Evolutionary conservation across 2,888 invertebrate species (phyloP).

Genomic region (Leptopilina drosophilae): DNA sequence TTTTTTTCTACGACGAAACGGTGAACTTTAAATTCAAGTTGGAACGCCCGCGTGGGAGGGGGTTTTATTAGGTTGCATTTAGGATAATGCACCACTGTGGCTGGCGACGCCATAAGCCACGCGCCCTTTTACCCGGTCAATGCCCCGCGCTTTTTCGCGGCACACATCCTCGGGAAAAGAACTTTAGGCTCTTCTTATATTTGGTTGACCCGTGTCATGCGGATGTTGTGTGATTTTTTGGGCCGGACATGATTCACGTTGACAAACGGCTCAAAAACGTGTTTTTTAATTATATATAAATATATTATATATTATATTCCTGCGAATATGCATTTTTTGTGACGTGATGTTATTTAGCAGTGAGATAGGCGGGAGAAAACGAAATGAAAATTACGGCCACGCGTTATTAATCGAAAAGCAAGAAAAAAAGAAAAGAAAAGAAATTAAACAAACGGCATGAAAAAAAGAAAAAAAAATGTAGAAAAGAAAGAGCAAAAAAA

Average conservation of each 20-base stretch:
- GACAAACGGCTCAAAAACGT: constrained; percentile 70
- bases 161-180: constrained; percentile 68
- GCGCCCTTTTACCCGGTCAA: constrained; percentile 71
- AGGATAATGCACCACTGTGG: constrained; percentile 75
- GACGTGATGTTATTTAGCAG: constrained; percentile 82
- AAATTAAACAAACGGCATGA: constrained; percentile 49
- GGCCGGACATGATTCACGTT: constrained; percentile 70
- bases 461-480: constrained; percentile 42
- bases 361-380: constrained; percentile 64
- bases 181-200: constrained; percentile 65
- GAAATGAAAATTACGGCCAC: constrained; percentile 56
- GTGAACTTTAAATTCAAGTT: constrained; percentile 58
- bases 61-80: constrained; percentile 70
- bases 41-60: constrained; percentile 65
- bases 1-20: constrained; percentile 64
- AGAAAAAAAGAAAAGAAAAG: constrained; percentile 47
- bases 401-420: constrained; percentile 50
- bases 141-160: constrained; percentile 66
- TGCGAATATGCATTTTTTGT: constrained; percentile 88
- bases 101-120: constrained; percentile 69
- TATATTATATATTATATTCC: constrained; percentile 90
- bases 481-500: constrained; percentile 48
- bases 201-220: constrained; percentile 70
- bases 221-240: constrained; percentile 73
- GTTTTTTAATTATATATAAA: constrained; percentile 79